Evolutionary conservation across 2,113 vertebrate genomes (phyloP).

Genomic region (Daboia siamensis): DNA sequence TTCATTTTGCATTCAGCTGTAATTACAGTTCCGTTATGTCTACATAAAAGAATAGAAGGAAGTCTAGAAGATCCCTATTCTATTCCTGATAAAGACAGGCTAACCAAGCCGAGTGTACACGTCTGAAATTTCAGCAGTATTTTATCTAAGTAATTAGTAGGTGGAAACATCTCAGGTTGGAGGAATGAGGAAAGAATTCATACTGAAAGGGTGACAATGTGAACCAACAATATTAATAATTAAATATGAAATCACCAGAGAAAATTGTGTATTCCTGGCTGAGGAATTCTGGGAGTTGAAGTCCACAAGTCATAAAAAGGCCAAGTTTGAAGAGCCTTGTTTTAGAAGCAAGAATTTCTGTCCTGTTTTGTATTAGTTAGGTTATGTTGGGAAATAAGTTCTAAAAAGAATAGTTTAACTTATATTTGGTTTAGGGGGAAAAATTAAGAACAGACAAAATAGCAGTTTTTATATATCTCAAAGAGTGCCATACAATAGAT

Average conservation of each 20-base stretch:
- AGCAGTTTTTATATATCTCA: background rate
- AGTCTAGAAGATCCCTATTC: background rate
- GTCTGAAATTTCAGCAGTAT: background rate
- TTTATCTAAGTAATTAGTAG: background rate
- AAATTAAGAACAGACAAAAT: background rate
- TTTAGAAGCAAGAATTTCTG: background rate
- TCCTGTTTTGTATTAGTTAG: background rate
- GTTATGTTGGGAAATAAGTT: background rate
- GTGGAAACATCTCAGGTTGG: background rate
- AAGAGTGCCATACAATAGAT: background rate
- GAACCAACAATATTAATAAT: background rate
- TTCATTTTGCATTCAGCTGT: background rate
- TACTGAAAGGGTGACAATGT: background rate
- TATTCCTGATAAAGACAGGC: background rate
- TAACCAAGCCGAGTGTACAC: background rate
- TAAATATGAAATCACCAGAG: background rate
- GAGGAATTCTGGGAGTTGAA: too few relatives aligned
- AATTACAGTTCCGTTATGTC: background rate
- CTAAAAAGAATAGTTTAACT: background rate
- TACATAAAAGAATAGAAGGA: background rate
- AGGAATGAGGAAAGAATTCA: background rate
- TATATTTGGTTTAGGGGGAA: background rate
- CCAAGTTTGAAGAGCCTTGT: too few relatives aligned
- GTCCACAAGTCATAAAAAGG: too few relatives aligned
- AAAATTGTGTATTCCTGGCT: background rate